Percentiles rank a stretch among this genome's conserved stretches.
Conservation (phyloP, 1,140 invertebrate genomes). For the Drosophila chauvacae region DNA sequence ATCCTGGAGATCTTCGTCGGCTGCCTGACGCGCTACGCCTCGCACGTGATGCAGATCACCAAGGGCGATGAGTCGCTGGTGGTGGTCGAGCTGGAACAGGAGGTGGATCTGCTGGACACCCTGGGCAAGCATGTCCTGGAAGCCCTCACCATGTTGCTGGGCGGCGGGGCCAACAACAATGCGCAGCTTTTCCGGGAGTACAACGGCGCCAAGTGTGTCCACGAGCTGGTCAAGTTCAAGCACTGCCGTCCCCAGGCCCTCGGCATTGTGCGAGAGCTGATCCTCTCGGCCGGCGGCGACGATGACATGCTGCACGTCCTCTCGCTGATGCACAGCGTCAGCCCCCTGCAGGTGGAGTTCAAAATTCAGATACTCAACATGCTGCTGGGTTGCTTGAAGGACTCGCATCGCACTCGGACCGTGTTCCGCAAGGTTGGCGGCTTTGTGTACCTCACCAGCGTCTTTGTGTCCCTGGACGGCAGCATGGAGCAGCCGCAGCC, state of each 20-base stretch:
- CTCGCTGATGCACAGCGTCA: conserved; percentile 95
- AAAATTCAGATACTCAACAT: conserved; percentile 97
- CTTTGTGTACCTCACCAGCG: conserved; percentile 98
- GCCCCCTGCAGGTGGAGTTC: conserved; percentile 90
- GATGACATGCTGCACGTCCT: conserved; percentile 97
- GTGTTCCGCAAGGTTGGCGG: conserved; percentile 99
- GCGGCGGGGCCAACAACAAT: conserved; percentile 91
- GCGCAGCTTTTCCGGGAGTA: conserved; percentile 96
- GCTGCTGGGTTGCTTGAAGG: conserved; percentile 93
- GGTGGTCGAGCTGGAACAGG: conserved; percentile 32
- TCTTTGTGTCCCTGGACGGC: conserved; percentile 96
- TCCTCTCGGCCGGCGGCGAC: conserved; percentile 95
- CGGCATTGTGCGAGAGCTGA: conserved; percentile 93
- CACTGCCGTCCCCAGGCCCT: conserved; percentile 93
- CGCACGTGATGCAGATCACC: conserved; percentile 84
- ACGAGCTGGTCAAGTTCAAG: conserved; percentile 94
- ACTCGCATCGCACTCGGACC: conserved; percentile 97
- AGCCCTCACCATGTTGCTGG: conserved; percentile 92
- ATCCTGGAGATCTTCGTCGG: conserved; percentile 98
- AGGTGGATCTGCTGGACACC: conserved; percentile 88
- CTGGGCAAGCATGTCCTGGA: conserved; percentile 95
- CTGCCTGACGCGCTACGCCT: conserved; percentile 94
- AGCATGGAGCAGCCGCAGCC: conserved; percentile 85
- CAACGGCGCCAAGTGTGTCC: conserved; percentile 95
- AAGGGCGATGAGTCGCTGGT: conserved; percentile 69